phyloP scores from a whole-genome alignment of 2,113 vertebrate species.

The Pelusios castaneus region DNA sequence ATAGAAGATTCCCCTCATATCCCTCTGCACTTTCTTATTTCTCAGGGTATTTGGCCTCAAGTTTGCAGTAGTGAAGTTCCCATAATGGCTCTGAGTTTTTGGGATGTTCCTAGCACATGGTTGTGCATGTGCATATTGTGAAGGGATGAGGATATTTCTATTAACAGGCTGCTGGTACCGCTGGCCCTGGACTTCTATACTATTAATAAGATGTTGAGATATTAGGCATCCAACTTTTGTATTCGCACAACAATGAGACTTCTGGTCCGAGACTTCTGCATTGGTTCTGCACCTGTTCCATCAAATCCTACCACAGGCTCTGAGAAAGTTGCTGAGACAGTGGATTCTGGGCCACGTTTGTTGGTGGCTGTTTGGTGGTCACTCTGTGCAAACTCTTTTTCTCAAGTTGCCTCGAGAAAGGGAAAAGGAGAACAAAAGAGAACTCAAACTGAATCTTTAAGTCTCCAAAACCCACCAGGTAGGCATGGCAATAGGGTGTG shows the following conservation, averaged over 20 bases:
- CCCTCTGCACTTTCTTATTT: rapidly evolving
- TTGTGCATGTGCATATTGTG: background rate
- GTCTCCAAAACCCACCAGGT: background rate
- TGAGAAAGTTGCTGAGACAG: background rate
- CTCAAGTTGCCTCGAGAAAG: background rate
- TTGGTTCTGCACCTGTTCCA: background rate
- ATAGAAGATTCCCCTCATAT: rapidly evolving
- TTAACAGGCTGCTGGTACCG: background rate
- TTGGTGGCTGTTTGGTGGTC: background rate
- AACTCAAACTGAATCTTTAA: background rate
- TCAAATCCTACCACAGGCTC: background rate
- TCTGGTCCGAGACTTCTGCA: background rate
- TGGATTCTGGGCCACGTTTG: background rate
- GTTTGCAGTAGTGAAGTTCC: background rate
- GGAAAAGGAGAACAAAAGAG: background rate
- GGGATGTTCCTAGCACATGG: background rate
- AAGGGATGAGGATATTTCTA: background rate
- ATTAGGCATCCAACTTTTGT: background rate
- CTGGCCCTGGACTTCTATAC: background rate
- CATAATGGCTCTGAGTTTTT: background rate
- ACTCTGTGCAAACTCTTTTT: background rate
- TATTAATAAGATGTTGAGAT: background rate
- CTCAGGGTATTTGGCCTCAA: background rate
- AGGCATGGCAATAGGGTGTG: background rate
- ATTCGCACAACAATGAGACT: background rate